Conservation (phyloP, 2,113 vertebrate genomes). For the Platycercus adscitus region DNA sequence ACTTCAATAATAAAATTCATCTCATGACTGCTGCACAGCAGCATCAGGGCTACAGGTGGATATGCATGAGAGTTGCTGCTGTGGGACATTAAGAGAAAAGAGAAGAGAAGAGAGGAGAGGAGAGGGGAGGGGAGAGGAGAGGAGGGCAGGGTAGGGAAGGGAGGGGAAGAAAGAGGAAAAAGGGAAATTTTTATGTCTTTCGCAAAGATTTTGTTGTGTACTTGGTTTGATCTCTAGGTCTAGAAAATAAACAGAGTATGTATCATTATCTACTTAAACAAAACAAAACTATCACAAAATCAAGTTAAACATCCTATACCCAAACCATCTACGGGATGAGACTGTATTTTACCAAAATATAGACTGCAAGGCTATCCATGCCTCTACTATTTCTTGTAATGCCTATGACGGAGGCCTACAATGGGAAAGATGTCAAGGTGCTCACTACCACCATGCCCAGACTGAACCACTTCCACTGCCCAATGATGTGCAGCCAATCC, state of each 20-base stretch:
- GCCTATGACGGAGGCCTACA: not conserved
- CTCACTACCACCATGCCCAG: rapidly evolving
- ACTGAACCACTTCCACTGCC: not conserved
- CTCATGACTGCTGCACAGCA: not conserved
- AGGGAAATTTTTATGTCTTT: not conserved
- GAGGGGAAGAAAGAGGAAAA: too few species aligned
- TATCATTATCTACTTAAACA: not conserved
- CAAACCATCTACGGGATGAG: not conserved
- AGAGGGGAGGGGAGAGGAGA: not conserved
- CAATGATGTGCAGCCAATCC: not conserved
- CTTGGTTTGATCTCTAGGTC: not conserved
- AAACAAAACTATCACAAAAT: not conserved
- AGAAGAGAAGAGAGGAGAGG: not conserved
- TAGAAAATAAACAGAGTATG: not conserved
- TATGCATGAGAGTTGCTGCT: not conserved
- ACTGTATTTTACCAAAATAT: not conserved
- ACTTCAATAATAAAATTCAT: not conserved
- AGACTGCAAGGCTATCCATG: not conserved
- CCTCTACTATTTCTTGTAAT: not conserved
- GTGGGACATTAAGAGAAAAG: not conserved
- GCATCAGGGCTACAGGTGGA: not conserved
- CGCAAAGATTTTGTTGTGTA: not conserved
- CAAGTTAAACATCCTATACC: not conserved
- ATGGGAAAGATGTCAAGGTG: not conserved
- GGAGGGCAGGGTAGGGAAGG: too few species aligned